A percentile compares a stretch with the other conserved stretches of the same genome.
Conservation (phyloP, 1,140 invertebrate genomes). For the Drosophila persimilis region DNA sequence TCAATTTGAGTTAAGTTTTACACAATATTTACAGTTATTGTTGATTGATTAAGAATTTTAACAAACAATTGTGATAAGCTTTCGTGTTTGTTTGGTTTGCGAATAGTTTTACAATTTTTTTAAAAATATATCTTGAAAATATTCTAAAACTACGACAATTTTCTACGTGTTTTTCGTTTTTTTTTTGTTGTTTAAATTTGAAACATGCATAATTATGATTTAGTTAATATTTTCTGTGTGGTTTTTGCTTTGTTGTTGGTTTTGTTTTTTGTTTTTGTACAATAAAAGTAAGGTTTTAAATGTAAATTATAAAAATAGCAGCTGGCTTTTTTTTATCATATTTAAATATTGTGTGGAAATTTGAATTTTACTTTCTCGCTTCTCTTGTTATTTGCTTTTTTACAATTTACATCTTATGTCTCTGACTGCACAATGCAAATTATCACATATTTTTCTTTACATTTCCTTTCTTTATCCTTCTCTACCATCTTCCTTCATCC, state of each 20-base stretch:
- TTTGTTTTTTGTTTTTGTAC: conserved; percentile 43
- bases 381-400: conserved; percentile 18
- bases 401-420: conserved; percentile 78
- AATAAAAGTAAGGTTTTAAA: conserved; percentile 51
- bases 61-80: conserved; percentile 52
- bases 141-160: conserved; percentile 65
- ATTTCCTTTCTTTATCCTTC: conserved; percentile 28
- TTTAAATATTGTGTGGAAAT: conserved; percentile 48
- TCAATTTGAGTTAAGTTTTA: conserved; percentile 41
- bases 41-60: conserved; percentile 31
- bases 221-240: conserved; percentile 52
- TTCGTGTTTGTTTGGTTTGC: conserved; percentile 32
- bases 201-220: conserved; percentile 66
- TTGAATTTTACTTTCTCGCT: conserved; percentile 39
- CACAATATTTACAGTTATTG: conserved; percentile 57
- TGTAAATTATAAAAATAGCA: conserved; percentile 70
- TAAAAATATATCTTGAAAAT: conserved; percentile 51
- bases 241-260: conserved; percentile 17
- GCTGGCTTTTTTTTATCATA: conserved; percentile 40
- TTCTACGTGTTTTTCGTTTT: conserved; percentile 47
- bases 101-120: conserved; percentile 39
- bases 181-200: conserved; percentile 37
- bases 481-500: background rate
- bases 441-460: conserved; percentile 75
- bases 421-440: conserved; percentile 81